Percentiles rank a stretch among this genome's conserved stretches.
Evolutionary conservation across 2,888 invertebrate species (phyloP).

Genomic region (Cheilosia impressa): DNA sequence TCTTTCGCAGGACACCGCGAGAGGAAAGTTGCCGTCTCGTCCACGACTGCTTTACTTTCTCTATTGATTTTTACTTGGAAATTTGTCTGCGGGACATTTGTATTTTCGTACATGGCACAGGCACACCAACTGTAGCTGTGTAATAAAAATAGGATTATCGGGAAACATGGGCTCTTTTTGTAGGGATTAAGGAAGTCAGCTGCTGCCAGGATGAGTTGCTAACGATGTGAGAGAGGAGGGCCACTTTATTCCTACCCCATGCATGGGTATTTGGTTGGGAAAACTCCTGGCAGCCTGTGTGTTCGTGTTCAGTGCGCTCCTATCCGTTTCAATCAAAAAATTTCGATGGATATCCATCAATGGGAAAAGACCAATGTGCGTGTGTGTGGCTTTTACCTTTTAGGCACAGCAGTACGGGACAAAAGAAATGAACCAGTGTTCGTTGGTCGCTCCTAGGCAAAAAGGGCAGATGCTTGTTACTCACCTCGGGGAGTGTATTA

Average conservation of each 20-base stretch:
- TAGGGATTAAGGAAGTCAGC: conserved; percentile 11
- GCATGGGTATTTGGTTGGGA: not conserved
- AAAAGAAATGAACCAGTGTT: conserved; percentile 8
- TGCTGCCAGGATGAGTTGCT: conserved; percentile 18
- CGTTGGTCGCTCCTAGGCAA: conserved; percentile 30
- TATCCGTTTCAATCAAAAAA: conserved; percentile 41
- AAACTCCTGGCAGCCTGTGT: not conserved
- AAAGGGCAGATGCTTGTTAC: conserved; percentile 39
- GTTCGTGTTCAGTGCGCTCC: not conserved
- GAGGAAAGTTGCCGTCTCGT: not conserved
- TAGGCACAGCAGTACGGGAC: not conserved
- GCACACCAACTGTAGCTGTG: too few relatives aligned
- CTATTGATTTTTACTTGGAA: conserved; percentile 24
- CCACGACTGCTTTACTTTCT: not conserved
- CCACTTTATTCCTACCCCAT: not conserved
- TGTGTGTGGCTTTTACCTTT: conserved; percentile 33
- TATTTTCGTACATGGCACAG: not conserved
- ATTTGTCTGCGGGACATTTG: not conserved
- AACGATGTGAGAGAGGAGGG: conserved; percentile 1
- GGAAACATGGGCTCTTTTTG: not conserved
- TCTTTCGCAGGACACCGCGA: not conserved
- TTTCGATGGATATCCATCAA: conserved; percentile 37
- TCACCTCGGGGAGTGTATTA: conserved; percentile 8
- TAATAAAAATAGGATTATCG: conserved; percentile 28
- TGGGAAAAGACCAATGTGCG: not conserved